A percentile compares a stretch with the other conserved stretches of the same genome.
These are phyloP conservation scores for Leptodactylus fallax DNA, from an alignment of 2,797 vertebrate genomes.

Conservation along the genomic window DNA sequence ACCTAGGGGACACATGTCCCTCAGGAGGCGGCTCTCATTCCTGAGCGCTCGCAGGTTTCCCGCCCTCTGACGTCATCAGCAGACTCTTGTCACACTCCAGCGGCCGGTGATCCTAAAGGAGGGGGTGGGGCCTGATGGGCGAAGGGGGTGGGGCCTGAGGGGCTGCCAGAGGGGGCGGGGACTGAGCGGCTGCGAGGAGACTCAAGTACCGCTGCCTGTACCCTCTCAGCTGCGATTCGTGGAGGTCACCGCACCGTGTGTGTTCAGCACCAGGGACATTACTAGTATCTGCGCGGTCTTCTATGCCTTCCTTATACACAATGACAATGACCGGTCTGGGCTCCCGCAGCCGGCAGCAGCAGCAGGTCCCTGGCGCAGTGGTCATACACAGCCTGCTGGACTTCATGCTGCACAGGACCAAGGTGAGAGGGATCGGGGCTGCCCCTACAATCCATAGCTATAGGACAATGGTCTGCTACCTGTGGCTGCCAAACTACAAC, in stretches of 20 bases:
- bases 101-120: neutral
- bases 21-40: neutral
- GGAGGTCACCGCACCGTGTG: neutral
- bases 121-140: no score
- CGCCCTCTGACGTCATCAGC: constrained; percentile 14
- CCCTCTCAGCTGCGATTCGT: neutral
- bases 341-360: constrained; percentile 1
- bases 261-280: neutral
- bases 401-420: constrained; percentile 53
- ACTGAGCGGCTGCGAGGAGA: neutral
- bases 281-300: no score
- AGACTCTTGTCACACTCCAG: constrained; percentile 10
- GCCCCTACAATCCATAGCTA: no score
- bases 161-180: neutral
- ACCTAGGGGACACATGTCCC: neutral
- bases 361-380: constrained; percentile 3
- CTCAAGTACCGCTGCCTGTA: neutral
- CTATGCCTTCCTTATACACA: constrained; percentile 8
- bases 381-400: constrained; percentile 34
- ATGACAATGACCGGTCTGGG: constrained; percentile 15
- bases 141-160: neutral
- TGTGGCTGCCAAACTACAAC: neutral
- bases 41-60: neutral
- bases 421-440: constrained; percentile 31
- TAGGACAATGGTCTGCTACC: no score